Evolutionary conservation across 1,140 invertebrate species (phyloP), one percentile per base, ranked within the genome.

Genomic region (Drosophila equinoxialis): DNA sequence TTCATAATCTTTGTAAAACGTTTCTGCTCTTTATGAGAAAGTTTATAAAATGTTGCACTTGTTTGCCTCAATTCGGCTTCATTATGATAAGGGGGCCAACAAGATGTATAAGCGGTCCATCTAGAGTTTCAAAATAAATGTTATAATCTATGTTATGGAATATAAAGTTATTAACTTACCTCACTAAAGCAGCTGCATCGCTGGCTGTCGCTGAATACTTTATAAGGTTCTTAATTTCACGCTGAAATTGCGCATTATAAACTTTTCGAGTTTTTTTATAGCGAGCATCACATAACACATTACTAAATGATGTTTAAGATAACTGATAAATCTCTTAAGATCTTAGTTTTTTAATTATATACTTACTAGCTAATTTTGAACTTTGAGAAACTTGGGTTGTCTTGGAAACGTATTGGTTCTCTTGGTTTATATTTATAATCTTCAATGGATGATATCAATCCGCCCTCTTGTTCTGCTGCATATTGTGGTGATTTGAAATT

Each of bases 41-140:
- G 68, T 3, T 63, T 37, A 68, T 96, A 79, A 39, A 76, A 73
- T 26, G 71, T 41, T 5, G 59, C 57, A 7, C 42, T 45, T 1
- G 69, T 63, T 6, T 59, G n/a, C 0, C 48, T 60, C 7, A 81
- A 6, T 14, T 81, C 79, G 1, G 8, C 3, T 30, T 48, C 13
- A 45, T 66, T 69, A 54, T 81, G 76, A 23, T 76, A 42, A 3
- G 79, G 76, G 5, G 76, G 79, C 79, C 79, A 81, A 7, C 79
- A 61, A 0, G 72, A 57, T 1, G 73, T 76, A 55, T 68, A 72
- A 1, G 77, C 11, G 5, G 76, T 65, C 6, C 57, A 58, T 10
- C 77, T 79, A 8, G 1, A 17, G n/a, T 26, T 2, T 10, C 10
- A 23, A 30, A 26, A 30, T 41, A 30, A n/a, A 17, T 20, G 0